Evolutionary conservation across 2,797 vertebrate genomes (phyloP), one percentile per base, ranked within the genome.

Genomic region (Catharus ustulatus): DNA sequence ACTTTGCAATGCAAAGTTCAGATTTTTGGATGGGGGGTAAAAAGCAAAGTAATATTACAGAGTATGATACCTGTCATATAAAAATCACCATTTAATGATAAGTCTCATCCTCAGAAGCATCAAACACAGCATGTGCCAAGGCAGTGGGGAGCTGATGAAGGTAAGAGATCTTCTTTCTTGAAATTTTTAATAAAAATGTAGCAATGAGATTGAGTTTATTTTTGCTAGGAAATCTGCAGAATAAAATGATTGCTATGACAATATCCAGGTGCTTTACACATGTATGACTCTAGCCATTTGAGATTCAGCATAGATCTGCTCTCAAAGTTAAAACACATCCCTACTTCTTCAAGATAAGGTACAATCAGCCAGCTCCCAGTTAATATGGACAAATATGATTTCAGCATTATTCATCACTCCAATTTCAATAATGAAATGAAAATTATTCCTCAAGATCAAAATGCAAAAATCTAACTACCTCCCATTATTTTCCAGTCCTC

Each of bases 21-120:
- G 32, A 54, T 58, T 38, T 88, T 26, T 34, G 21, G 20, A 40
- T 38, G 26, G 19, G 24, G 94, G 23, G 52, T 43, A 86, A 81
- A 92, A 92, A 80, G 43, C 30, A 49, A 95, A 82, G 45, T 15
- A 61, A 5, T 45, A 73, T 63, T 64, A 84, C 12, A 71, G 45
- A 84, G 36, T 22, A 76, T n/a, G 27, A 5, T 38, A 7, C 29
- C 55, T 46, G 49, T 68, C 13, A 2, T 13, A 68, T 11, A 84
- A 90, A 94, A 91, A 79, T 76, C 74, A 74, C 42, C 30, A 43
- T 84, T 88, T 84, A 86, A 90, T 76, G 67, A 88, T 59, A 75
- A 79, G 89, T 79, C 48, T 84, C 36, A 13, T 59, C 55, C 79
- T 30, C 27, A 7, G 59, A 32, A 91, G 34, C 64, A 90, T 51